Evolutionary conservation across 2,888 invertebrate species (phyloP).

Genomic region (Creontiades dilutus): DNA sequence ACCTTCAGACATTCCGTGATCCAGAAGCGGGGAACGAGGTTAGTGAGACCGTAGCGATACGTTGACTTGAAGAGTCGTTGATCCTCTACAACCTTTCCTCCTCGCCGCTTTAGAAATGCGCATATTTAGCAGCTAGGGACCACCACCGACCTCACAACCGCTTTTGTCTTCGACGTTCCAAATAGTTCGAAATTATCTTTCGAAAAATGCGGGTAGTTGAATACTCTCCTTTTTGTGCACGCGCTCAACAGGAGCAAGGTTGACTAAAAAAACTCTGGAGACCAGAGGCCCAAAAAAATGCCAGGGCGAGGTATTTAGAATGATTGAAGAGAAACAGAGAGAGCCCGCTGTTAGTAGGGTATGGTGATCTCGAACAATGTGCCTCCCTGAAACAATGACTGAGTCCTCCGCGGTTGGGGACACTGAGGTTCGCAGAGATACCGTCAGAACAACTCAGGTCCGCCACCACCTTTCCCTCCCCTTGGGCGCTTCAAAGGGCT

Average conservation of each 20-base stretch:
- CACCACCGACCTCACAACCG: too few species aligned
- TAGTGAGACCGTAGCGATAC: too few species aligned
- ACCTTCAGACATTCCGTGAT: too few species aligned
- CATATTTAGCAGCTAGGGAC: too few species aligned
- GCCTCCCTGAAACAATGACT: constrained; percentile 41
- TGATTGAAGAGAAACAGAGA: constrained; percentile 55
- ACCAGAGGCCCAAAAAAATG: background rate
- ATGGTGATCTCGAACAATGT: constrained; percentile 58
- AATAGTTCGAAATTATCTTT: background rate
- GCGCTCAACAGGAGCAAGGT: background rate
- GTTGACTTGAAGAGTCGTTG: too few species aligned
- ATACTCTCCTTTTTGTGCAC: background rate
- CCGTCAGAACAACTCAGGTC: constrained; percentile 29
- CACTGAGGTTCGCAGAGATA: constrained; percentile 58
- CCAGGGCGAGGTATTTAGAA: constrained; percentile 21
- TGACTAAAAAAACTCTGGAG: background rate
- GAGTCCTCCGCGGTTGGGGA: constrained; percentile 27
- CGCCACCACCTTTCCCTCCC: background rate
- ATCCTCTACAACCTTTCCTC: too few species aligned
- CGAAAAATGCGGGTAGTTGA: background rate
- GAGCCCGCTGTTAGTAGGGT: constrained; percentile 28
- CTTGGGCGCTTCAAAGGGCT: background rate
- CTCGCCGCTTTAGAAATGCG: too few species aligned
- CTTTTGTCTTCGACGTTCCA: too few species aligned
- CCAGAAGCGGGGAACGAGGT: too few species aligned